A percentile compares a stretch with the other conserved stretches of the same genome.
Conservation (phyloP, 2,888 invertebrate species). For the Hemaris fuciformis region DNA sequence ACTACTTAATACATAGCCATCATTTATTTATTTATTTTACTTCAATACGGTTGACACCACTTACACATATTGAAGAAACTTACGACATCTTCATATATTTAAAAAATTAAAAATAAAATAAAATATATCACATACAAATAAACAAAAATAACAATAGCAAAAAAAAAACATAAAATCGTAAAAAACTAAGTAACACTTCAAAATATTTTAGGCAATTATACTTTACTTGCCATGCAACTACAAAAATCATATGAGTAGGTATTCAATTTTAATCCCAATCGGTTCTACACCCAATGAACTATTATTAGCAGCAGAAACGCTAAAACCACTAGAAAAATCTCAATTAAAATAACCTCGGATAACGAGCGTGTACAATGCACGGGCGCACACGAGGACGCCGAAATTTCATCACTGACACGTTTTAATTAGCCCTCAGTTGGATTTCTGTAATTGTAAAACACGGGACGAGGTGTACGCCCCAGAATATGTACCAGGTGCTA, state of each 20-base stretch:
- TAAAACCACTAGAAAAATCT: background rate
- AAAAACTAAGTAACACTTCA: no score
- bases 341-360: slow-evolving; percentile 27
- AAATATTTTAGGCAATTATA: no score
- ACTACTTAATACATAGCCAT: no score
- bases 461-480: slow-evolving; percentile 29
- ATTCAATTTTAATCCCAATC: background rate
- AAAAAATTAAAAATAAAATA: no score
- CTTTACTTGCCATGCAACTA: no score
- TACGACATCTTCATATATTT: no score
- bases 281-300: background rate
- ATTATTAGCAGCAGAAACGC: background rate
- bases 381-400: slow-evolving; percentile 21
- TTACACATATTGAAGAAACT: no score
- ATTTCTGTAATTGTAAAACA: slow-evolving; percentile 30
- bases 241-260: background rate
- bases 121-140: no score
- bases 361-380: slow-evolving; percentile 25
- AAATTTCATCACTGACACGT: slow-evolving; percentile 29
- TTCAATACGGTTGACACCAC: no score
- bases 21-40: no score
- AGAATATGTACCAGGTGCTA: slow-evolving; percentile 12
- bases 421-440: slow-evolving; percentile 39
- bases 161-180: no score
- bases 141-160: no score